Evolutionary conservation across 2,113 vertebrate species (phyloP), one percentile per base, ranked within the genome.

Genomic region (Balaeniceps rex): DNA sequence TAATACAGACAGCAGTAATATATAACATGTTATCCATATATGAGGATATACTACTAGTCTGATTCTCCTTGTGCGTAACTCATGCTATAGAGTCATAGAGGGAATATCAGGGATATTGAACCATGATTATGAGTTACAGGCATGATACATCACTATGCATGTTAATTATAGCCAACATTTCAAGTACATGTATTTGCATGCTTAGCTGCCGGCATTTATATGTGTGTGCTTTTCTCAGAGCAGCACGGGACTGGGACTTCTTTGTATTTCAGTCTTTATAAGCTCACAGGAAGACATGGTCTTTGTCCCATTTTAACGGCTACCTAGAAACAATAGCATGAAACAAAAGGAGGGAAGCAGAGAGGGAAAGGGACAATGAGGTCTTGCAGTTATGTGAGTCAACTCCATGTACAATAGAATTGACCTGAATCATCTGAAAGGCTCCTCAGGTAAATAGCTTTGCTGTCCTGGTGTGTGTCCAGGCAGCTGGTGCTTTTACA

Each of bases 261-360:
- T 95, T 92, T 92, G 63, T 92, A 36, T 46, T 84, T 87, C 52
- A 87, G 31, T 49, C 25, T 28, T 14, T 47, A 19, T 68, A 82
- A 68, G 34, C 74, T 94, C 86, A 95, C 97, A 96, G 97, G 96
- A 97, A 97, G 90, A 81, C 80, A 75, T 44, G 26, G 80, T 93
- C 76, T 93, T 96, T 97, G 90, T 97, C 91, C 72, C 74, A 38
- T 82, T 93, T 94, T 90, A 90, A 94, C 90, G 72, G 92, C 96
- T 51, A 86, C 60, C 31, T 92, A 68, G 76, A 92, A 96, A 97
- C 92, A 97, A 97, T 97, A 72, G 76, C 86, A 81, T 82, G 52
- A 93, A 95, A 95, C 83, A 96, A 93, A 94, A 92, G 51, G 72
- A 97, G 97, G 96, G 92, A 97, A 96, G 61, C 80, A 92, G 77